Evolutionary conservation across 1,140 invertebrate species (phyloP), one percentile per base, ranked within the genome.

Genomic region (Bombus superbus): DNA sequence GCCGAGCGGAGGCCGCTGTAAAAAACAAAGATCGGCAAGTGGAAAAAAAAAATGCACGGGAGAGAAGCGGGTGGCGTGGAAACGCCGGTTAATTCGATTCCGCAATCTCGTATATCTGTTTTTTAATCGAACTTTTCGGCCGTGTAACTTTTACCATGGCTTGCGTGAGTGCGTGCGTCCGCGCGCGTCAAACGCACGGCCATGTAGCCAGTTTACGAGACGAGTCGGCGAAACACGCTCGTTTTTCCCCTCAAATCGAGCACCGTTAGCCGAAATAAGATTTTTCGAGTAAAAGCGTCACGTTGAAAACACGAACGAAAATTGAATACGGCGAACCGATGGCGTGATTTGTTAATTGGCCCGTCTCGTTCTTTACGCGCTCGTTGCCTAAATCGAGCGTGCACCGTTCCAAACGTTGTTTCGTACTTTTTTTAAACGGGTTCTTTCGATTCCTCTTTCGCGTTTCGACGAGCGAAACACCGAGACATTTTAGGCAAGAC

Each of bases 61-160:
- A 35, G 15, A 22, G 42, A 18, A 77, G 28, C 42, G 64, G 32
- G 74, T 69, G 9, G 69, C 40, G 69, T 42, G 69, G 22, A 28
- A 71, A 38, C 68, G 47, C 75, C 18, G 59, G 76, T 83, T 87
- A 89, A 89, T 87, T 89, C 78, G 85, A 89, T 88, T 47, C 64
- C n/a, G 72, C 38, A 28, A 9, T 25, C 32, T 28, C 62, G 47
- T 71, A n/a, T 75, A 53, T 71, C n/a, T 71, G 59, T 71, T 76
- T 89, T 88, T 89, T 86, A 86, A 88, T 88, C 73, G 79, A 47
- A 69, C 73, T 22, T 82, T 86, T 81, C 71, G 4, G 28, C 28
- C 38, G 40, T 72, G 69, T 72, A 42, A 72, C 71, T 64, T 82
- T 47, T 38, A 35, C 62, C 71, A 32, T 18, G 32, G 42, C 40